Evolutionary conservation across 2,888 invertebrate genomes (phyloP), one percentile per base, ranked within the genome.

Genomic region (Protodeltote pygarga): DNA sequence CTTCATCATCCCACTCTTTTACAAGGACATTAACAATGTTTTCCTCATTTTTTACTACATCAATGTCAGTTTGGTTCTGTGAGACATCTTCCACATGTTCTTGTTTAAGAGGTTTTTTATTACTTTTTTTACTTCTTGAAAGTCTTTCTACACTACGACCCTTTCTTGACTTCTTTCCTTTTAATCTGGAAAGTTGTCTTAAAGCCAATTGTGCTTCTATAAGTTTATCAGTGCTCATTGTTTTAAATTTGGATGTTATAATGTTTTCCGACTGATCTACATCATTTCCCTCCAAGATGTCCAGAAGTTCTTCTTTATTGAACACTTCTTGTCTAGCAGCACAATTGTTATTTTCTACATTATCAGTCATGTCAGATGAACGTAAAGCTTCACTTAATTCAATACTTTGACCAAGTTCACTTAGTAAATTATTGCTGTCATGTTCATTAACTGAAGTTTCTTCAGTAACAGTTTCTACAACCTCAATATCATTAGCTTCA

Each of bases 1-100:
- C 89, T 49, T 93, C 93, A 70, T 87, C 89, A 54, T 90, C 87
- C 86, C 93, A 93, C 48, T 93, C 92, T 63, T 93, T 89, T 13
- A 94, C 93, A 20, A 94, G 74, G 15, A 89, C 86, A 48, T 92
- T 93, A 9, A 94, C 89, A 47, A 92, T 86, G 58, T 72, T 89
- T 5, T 83, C 81, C 42, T 83, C 69, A 31, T 68, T 47, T 51
- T 75, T 77, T 31, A 33, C 53, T 33, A 64, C 61, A 49, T 41
- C 19, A 32, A 29, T 35, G 21, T 37, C 34, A 17, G 23, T 59
- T 23, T 16, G 29, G n/a, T 41, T 13, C 15, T 19, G 33, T 8
- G 13, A 10, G 3, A 5, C 38, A 23, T 55, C 58, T 46, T 35
- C 38, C 39, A 62, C 45, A 15, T 16, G 8, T 11, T 37, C 39